A percentile compares a stretch with the other conserved stretches of the same genome.
Conservation (phyloP, 2,113 vertebrate genomes). For the mouse (Mus musculus) region GRCm39 chr8:116068001-116068500, state of each 20-base stretch:
- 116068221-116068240: constrained; percentile 85
- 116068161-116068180: constrained; percentile 74
- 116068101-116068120: constrained; percentile 80
- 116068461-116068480: neutral
- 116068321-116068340: constrained; percentile 75
- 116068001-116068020: neutral
- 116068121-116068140: constrained; percentile 79
- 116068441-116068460: neutral
- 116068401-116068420: constrained; percentile 84
- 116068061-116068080: constrained; percentile 82
- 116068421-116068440: constrained; percentile 49
- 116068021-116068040: constrained; percentile 77
- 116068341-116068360: constrained; percentile 83
- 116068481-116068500: neutral
- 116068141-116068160: constrained; percentile 75
- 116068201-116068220: constrained; percentile 82
- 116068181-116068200: constrained; percentile 78
- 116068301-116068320: constrained; percentile 89
- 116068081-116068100: constrained; percentile 82
- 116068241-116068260: constrained; percentile 80
- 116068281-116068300: constrained; percentile 82
- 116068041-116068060: constrained; percentile 79
- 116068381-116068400: constrained; percentile 82
- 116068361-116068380: constrained; percentile 81
- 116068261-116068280: constrained; percentile 85